A percentile compares a stretch with the other conserved stretches of the same genome.
Evolutionary conservation across 1,140 invertebrate species (phyloP).

Genomic region (Drosophila ohnishii): DNA sequence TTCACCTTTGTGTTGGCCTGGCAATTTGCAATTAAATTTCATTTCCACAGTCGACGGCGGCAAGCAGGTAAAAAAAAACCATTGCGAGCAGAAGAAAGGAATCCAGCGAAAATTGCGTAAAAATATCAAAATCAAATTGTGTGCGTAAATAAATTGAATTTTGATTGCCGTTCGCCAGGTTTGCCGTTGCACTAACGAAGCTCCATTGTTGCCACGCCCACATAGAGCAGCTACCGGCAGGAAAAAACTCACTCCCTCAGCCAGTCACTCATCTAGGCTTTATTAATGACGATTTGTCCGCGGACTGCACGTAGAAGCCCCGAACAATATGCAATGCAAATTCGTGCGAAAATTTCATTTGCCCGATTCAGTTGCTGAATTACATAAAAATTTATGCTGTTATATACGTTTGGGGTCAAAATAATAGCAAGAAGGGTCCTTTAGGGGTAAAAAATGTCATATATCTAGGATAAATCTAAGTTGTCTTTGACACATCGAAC

Average conservation of each 20-base stretch:
- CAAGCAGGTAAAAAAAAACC: background rate
- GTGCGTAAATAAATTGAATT: constrained; percentile 67
- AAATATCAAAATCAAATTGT: constrained; percentile 65
- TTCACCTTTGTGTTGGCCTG: constrained; percentile 32
- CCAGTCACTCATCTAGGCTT: constrained; percentile 44
- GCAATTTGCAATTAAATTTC: constrained; percentile 56
- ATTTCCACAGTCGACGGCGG: constrained; percentile 11
- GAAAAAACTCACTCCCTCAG: constrained; percentile 6
- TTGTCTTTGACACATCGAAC: too few species aligned
- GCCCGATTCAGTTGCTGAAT: constrained; percentile 58
- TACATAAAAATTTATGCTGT: constrained; percentile 41
- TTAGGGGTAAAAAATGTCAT: too few species aligned
- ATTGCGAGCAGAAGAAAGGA: constrained; percentile 15
- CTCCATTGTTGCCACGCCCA: constrained; percentile 60
- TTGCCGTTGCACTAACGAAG: constrained; percentile 69
- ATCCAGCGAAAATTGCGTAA: constrained; percentile 18
- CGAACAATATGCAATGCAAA: constrained; percentile 71
- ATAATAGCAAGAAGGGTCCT: background rate
- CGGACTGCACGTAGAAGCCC: constrained; percentile 45
- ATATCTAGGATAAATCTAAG: too few species aligned
- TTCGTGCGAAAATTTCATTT: constrained; percentile 68
- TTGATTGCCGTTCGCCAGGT: constrained; percentile 61
- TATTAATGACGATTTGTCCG: constrained; percentile 74
- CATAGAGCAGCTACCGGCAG: background rate
- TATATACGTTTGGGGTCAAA: constrained; percentile 1